These are phyloP conservation scores for Patagioenas fasciata DNA, from an alignment of 2,113 vertebrate species.

Conservation along the genomic window DNA sequence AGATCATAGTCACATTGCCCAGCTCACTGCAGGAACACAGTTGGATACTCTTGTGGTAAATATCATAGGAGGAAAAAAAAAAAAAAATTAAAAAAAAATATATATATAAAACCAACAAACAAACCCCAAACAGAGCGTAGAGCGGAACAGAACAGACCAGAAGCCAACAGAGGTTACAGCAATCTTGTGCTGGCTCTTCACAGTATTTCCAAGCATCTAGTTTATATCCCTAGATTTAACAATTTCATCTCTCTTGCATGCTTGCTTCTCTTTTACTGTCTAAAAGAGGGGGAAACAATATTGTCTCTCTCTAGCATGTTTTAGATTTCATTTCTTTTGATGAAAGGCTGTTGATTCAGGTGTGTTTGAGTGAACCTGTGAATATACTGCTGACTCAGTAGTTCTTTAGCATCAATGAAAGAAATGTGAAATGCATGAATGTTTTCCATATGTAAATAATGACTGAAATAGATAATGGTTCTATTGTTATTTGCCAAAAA, in stretches of 20 bases:
- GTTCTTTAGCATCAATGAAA: background rate
- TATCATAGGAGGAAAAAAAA: too few species aligned
- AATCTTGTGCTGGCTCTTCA: rapidly evolving
- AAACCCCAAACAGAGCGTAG: background rate
- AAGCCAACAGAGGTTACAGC: background rate
- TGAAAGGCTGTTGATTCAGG: constrained; percentile 10
- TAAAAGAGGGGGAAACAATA: background rate
- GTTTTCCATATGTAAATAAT: constrained; percentile 4
- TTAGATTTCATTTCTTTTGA: constrained; percentile 11
- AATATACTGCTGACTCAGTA: background rate
- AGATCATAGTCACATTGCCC: background rate
- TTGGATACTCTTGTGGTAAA: background rate
- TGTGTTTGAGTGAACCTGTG: background rate
- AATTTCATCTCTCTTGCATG: background rate
- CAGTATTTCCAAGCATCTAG: background rate
- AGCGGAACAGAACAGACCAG: background rate
- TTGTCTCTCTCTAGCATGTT: background rate
- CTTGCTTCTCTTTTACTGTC: background rate
- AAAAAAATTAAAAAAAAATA: too few species aligned
- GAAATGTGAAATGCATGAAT: background rate
- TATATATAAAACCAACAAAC: too few species aligned
- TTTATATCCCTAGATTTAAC: background rate
- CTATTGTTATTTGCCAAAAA: background rate
- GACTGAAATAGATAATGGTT: background rate
- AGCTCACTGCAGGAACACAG: background rate